A percentile compares a stretch with the other conserved stretches of the same genome.
phyloP scores from a whole-genome alignment of 2,888 invertebrate genomes.

The Acrobasis consociella region DNA sequence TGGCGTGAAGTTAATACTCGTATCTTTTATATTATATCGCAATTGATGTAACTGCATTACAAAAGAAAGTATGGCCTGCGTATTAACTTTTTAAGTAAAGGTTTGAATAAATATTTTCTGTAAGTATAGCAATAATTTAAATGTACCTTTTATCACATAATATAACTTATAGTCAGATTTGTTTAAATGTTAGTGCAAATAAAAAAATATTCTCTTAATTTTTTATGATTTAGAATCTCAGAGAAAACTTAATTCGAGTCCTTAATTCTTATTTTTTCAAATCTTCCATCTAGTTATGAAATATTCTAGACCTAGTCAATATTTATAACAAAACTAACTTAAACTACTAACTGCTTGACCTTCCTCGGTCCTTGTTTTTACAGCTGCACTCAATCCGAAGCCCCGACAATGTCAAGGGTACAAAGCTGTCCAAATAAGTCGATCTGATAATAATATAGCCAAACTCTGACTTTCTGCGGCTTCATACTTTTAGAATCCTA shows the following conservation, averaged over 20 bases:
- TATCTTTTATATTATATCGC: conserved; percentile 6
- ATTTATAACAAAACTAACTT: conserved; percentile 6
- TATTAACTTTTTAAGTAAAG: too few relatives aligned
- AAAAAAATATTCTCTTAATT: too few relatives aligned
- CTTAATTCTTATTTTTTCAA: too few relatives aligned
- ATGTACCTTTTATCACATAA: too few relatives aligned
- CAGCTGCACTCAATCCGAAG: conserved; percentile 1
- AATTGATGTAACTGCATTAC: background rate
- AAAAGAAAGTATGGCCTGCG: background rate
- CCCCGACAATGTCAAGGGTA: conserved; percentile 15
- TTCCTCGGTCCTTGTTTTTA: background rate
- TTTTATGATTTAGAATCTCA: too few relatives aligned
- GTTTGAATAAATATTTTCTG: too few relatives aligned
- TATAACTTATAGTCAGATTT: too few relatives aligned
- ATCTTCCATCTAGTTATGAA: too few relatives aligned
- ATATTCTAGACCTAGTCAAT: background rate
- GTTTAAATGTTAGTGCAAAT: too few relatives aligned
- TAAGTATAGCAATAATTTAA: too few relatives aligned
- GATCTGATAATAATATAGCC: conserved; percentile 9
- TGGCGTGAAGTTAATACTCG: conserved; percentile 3
- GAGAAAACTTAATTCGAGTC: too few relatives aligned
- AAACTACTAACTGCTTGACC: too few relatives aligned
- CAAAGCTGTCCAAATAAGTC: conserved; percentile 18
- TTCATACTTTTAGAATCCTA: background rate
- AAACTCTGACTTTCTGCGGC: conserved; percentile 2